Conservation (phyloP, 2,888 invertebrate genomes). For the Melanargia galathea region DNA sequence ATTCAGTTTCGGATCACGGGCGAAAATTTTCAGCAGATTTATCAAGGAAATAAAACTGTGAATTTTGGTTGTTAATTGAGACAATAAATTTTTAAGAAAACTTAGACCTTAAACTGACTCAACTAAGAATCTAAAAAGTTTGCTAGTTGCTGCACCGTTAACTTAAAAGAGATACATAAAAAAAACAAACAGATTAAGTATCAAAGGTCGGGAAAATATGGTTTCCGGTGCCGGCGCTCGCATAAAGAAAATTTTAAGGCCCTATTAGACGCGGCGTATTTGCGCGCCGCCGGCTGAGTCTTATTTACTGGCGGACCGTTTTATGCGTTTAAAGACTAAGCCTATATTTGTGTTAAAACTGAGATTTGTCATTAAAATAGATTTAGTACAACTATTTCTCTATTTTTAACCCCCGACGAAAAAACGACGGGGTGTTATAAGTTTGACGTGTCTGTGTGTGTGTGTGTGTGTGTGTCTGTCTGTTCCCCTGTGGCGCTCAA, state of each 20-base stretch:
- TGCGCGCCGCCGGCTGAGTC: conserved; percentile 9
- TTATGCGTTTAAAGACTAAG: background rate
- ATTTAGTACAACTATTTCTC: too few species aligned
- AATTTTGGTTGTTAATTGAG: too few species aligned
- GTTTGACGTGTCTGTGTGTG: too few species aligned
- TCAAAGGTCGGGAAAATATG: conserved; percentile 23
- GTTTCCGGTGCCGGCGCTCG: conserved; percentile 38
- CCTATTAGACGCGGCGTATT: conserved; percentile 47
- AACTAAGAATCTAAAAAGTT: background rate
- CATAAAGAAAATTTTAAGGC: conserved; percentile 57
- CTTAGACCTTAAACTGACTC: too few species aligned
- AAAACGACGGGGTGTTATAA: too few species aligned
- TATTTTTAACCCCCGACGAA: too few species aligned
- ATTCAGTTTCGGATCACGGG: too few species aligned
- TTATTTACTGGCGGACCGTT: conserved; percentile 15
- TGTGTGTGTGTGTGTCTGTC: too few species aligned
- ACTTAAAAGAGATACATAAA: background rate
- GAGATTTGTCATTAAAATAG: background rate
- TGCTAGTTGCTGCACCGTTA: background rate
- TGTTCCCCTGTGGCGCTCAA: too few species aligned
- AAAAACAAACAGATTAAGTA: conserved; percentile 13
- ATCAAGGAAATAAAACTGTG: too few species aligned
- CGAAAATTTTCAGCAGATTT: too few species aligned
- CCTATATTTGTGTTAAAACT: background rate
- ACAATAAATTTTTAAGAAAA: too few species aligned